Evolutionary conservation across 1,140 invertebrate genomes (phyloP).

Genomic region (Heliconius hermathena): DNA sequence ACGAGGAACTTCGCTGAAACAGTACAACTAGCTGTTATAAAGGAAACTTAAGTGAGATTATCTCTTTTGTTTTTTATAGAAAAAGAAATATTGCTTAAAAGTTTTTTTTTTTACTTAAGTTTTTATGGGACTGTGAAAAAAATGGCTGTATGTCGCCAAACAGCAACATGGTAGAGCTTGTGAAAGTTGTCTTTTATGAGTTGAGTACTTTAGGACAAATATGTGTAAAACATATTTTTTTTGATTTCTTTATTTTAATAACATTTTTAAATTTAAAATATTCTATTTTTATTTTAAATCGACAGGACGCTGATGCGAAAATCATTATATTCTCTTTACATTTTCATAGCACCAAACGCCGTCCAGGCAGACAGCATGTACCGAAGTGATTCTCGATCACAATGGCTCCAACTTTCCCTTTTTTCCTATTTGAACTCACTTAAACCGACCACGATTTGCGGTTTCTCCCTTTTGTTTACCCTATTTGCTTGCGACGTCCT

Average conservation of each 20-base stretch:
- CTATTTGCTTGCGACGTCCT: slow-evolving; percentile 61
- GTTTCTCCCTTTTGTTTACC: slow-evolving; percentile 63
- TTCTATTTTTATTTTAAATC: background rate
- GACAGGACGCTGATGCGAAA: background rate
- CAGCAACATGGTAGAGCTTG: background rate
- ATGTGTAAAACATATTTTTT: no score
- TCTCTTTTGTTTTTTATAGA: slow-evolving; percentile 14
- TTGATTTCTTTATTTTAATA: no score
- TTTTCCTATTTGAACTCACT: slow-evolving; percentile 78
- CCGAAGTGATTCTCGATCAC: slow-evolving; percentile 64
- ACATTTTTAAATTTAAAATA: background rate
- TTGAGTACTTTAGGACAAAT: no score
- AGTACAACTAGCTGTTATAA: slow-evolving; percentile 22
- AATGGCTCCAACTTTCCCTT: slow-evolving; percentile 67
- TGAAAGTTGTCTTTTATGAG: background rate
- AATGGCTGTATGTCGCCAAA: background rate
- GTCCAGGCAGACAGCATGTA: slow-evolving; percentile 42
- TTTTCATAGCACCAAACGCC: slow-evolving; percentile 23
- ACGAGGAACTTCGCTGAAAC: slow-evolving; percentile 48
- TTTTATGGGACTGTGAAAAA: background rate
- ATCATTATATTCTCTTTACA: background rate
- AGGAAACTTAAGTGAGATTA: slow-evolving; percentile 35
- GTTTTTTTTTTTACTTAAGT: background rate
- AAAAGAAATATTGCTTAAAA: slow-evolving; percentile 17
- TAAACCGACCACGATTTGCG: slow-evolving; percentile 64